Base-by-base conservation (phyloP, 2,113 vertebrate species). In the Cyprinus carpio region DNA sequence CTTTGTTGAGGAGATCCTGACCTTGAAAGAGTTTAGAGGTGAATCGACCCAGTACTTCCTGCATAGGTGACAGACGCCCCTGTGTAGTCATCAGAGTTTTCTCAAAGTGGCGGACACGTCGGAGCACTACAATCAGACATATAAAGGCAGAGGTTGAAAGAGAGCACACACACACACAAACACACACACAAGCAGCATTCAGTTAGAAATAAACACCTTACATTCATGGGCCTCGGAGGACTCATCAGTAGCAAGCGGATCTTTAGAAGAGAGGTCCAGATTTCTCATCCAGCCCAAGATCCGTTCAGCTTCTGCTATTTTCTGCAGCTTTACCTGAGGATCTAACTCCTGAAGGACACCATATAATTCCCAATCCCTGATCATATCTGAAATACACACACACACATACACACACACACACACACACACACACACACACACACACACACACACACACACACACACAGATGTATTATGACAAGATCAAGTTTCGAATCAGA, bases 341-440 rank as follows among this genome's bases (percentile, higher is more conserved):
- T 94, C 95, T 84, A 97, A 87, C 1, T 98, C 94, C 89, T 96
- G 96, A 20, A 96, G 91, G 51, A 95, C 85, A 27, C 96, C 95
- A 51, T 98, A 99, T 81, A 95, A 94, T 75, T 96, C 92, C 94
- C 96, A 96, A 89, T 99, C 98, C 43, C 90, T 93, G 89, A 95
- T 95, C 91, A 98, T 96, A 90, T 97, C 98, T 99, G 51, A 46
- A 87, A 75, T 85, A 62, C 34, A 78, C 43, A 56, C 75, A 84
- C 62, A n/a, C n/a, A n/a, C n/a, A n/a, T n/a, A n/a, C n/a, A n/a
- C n/a, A n/a, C n/a, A n/a, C n/a, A n/a, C n/a, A n/a, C n/a, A n/a
- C n/a, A n/a, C n/a, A n/a, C n/a, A n/a, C n/a, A n/a, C n/a, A n/a
- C n/a, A n/a, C n/a, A n/a, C n/a, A n/a, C n/a, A n/a, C n/a, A n/a